Evolutionary conservation across 2,888 invertebrate genomes (phyloP).

Genomic region (Choristoneura rosaceana): DNA sequence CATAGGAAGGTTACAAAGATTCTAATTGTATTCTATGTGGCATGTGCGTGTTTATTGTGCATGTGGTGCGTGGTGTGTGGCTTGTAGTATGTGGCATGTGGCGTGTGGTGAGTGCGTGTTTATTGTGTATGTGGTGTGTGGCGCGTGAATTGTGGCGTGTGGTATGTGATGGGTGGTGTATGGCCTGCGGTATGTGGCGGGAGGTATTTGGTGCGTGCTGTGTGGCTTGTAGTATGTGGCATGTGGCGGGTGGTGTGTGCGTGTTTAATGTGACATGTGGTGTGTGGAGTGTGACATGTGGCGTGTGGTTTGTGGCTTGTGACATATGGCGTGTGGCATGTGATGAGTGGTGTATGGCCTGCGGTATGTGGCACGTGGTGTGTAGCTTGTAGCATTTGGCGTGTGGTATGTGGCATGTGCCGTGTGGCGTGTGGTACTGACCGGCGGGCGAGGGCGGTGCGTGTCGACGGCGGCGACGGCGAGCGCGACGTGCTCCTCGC

Average conservation of each 20-base stretch:
- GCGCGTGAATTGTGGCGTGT: background rate
- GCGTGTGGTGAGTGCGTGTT: no score
- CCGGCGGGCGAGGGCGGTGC: constrained; percentile 95
- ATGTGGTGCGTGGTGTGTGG: background rate
- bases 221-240: no score
- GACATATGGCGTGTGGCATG: background rate
- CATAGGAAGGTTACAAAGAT: no score
- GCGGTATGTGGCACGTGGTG: background rate
- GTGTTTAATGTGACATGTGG: constrained; percentile 8
- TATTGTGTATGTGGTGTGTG: background rate
- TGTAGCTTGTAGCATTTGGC: background rate
- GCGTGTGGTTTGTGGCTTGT: constrained; percentile 9
- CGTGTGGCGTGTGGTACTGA: constrained; percentile 65
- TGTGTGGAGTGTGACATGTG: constrained; percentile 4
- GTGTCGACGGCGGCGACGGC: constrained; percentile 98
- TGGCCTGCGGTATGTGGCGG: no score
- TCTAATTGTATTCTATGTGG: no score
- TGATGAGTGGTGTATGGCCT: background rate
- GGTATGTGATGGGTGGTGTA: background rate
- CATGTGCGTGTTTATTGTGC: background rate
- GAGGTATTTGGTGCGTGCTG: no score
- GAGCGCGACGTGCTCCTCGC: constrained; percentile 96
- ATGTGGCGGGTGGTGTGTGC: background rate
- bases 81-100: no score
- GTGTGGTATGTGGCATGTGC: background rate